Percentiles rank a stretch among this genome's conserved stretches.
Evolutionary conservation across 2,113 vertebrate species (phyloP).

Genomic region (Pholis gunnellus): DNA sequence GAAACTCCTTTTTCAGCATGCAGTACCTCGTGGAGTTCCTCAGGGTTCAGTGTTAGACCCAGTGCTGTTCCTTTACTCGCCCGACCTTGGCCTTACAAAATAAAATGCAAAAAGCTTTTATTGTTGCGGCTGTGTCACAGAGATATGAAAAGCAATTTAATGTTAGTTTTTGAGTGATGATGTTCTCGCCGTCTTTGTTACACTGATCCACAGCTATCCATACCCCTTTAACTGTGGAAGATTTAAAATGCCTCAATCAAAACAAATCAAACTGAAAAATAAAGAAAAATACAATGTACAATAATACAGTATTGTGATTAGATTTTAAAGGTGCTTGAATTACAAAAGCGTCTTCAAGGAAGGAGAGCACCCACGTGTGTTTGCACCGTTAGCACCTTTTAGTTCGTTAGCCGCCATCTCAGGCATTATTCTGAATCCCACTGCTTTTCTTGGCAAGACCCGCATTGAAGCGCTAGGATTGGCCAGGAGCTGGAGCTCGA

Average conservation of each 20-base stretch:
- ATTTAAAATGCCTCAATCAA: background rate
- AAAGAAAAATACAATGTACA: background rate
- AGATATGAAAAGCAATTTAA: background rate
- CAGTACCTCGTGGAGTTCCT: conserved; percentile 15
- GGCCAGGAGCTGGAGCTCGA: too few relatives aligned
- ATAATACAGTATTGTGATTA: background rate
- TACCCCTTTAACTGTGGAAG: too few relatives aligned
- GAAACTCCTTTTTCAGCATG: background rate
- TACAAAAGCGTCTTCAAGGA: too few relatives aligned
- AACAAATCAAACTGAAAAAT: too few relatives aligned
- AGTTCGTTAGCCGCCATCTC: too few relatives aligned
- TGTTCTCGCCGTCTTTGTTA: too few relatives aligned
- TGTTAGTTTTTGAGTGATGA: background rate
- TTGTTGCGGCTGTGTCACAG: background rate
- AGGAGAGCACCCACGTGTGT: too few relatives aligned
- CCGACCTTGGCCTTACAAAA: background rate
- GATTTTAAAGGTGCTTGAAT: background rate
- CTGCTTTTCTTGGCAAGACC: too few relatives aligned
- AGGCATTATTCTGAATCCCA: too few relatives aligned
- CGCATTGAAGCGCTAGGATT: too few relatives aligned
- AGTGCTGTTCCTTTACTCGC: background rate
- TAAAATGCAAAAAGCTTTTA: background rate
- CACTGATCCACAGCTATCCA: background rate
- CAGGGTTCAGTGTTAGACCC: conserved; percentile 26
- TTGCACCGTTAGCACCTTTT: too few relatives aligned